phyloP scores from a whole-genome alignment of 2,888 invertebrate genomes.

The Tinea semifulvella region DNA sequence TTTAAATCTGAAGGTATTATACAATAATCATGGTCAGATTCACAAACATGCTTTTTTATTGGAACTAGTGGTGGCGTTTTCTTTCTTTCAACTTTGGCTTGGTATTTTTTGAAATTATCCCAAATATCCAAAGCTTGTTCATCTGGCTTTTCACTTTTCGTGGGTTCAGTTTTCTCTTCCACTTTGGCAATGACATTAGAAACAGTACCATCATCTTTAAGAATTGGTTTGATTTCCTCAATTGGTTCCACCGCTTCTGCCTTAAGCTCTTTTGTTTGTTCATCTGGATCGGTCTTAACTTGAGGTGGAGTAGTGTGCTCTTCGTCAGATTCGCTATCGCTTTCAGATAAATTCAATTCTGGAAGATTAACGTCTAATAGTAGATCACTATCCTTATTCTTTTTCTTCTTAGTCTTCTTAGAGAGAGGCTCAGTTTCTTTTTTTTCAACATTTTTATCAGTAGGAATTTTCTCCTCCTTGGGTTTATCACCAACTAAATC shows the following conservation, averaged over 20 bases:
- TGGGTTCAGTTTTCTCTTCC: slow-evolving; percentile 25
- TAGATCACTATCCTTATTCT: slow-evolving; percentile 54
- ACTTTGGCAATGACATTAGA: slow-evolving; percentile 21
- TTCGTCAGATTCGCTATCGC: slow-evolving; percentile 74
- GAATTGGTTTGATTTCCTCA: slow-evolving; percentile 24
- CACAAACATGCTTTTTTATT: slow-evolving; percentile 65
- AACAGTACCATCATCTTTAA: slow-evolving; percentile 23
- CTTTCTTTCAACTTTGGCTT: slow-evolving; percentile 72
- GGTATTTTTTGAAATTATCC: slow-evolving; percentile 80
- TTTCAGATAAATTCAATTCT: slow-evolving; percentile 84
- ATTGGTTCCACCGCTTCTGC: slow-evolving; percentile 20
- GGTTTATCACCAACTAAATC: slow-evolving; percentile 47
- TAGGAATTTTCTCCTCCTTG: slow-evolving; percentile 37
- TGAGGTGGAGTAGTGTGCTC: slow-evolving; percentile 31
- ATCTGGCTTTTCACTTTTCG: slow-evolving; percentile 49
- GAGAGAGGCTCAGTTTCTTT: slow-evolving; percentile 35
- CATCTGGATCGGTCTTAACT: slow-evolving; percentile 24
- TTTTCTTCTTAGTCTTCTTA: slow-evolving; percentile 58
- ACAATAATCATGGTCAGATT: slow-evolving; percentile 82
- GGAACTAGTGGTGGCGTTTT: slow-evolving; percentile 55
- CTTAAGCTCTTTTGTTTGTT: slow-evolving; percentile 24
- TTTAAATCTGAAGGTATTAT: slow-evolving; percentile 56
- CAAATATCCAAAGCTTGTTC: slow-evolving; percentile 75
- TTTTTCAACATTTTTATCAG: slow-evolving; percentile 29
- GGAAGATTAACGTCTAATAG: slow-evolving; percentile 72